phyloP scores from a whole-genome alignment of 2,888 invertebrate species.

The Pseudanteris insignis region DNA sequence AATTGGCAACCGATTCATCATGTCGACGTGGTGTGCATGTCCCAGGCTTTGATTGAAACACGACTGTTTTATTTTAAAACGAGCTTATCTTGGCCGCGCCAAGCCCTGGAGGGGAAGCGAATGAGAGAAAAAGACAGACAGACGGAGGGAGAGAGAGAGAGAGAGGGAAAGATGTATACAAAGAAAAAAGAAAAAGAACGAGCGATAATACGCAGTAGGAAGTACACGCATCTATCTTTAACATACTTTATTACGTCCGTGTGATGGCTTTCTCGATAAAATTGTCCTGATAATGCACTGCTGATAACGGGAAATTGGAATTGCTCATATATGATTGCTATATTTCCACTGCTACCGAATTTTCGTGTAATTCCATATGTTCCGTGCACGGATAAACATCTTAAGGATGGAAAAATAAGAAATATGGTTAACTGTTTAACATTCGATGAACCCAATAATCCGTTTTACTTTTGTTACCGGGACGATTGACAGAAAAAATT shows the following conservation, averaged over 20 bases:
- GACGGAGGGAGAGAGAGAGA: too few species aligned
- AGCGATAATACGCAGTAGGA: conserved; percentile 27
- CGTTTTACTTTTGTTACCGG: too few species aligned
- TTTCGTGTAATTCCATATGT: background rate
- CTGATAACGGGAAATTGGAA: conserved; percentile 28
- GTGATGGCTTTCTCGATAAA: conserved; percentile 34
- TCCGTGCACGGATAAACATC: too few species aligned
- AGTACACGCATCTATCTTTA: conserved; percentile 27
- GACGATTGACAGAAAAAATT: too few species aligned
- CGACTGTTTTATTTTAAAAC: conserved; percentile 3
- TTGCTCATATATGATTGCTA: conserved; percentile 13
- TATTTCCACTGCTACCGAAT: conserved; percentile 9
- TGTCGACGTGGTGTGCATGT: background rate
- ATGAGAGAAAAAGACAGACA: too few species aligned
- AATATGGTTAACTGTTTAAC: too few species aligned
- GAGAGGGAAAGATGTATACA: too few species aligned
- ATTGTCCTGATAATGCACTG: conserved; percentile 20
- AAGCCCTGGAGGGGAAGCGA: background rate
- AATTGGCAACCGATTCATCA: conserved; percentile 17
- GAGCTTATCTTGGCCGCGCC: conserved; percentile 16
- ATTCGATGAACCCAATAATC: too few species aligned
- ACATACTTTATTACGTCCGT: conserved; percentile 19
- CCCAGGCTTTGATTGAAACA: conserved; percentile 6
- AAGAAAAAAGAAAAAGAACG: conserved; percentile 10
- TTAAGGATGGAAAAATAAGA: too few species aligned